These are phyloP conservation scores for Hippopotamus amphibius DNA, from an alignment of 2,113 vertebrate genomes.

Conservation along the genomic window DNA sequence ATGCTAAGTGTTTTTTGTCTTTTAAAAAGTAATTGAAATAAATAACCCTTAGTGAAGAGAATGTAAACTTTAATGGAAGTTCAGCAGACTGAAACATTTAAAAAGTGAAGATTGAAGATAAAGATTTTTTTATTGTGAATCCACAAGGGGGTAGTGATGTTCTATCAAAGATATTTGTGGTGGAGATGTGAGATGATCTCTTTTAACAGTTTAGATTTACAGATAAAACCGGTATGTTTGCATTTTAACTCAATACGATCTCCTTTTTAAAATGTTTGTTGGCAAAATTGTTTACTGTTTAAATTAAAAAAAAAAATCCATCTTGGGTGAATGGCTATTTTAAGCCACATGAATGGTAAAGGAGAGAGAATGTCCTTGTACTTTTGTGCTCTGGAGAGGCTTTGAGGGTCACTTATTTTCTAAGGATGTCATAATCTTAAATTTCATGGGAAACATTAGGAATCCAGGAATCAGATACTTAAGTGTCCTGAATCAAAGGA, in stretches of 20 bases:
- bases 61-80: conserved; percentile 66
- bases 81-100: conserved; percentile 55
- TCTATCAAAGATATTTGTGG: conserved; percentile 79
- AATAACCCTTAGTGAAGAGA: conserved; percentile 51
- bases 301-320: conserved; percentile 57
- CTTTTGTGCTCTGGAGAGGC: conserved; percentile 35
- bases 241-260: conserved; percentile 82
- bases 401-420: conserved; percentile 43
- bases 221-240: conserved; percentile 78
- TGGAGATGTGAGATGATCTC: conserved; percentile 70
- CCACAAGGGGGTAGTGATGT: conserved; percentile 89
- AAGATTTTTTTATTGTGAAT: conserved; percentile 83
- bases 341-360: neutral
- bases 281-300: conserved; percentile 73
- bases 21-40: conserved; percentile 65
- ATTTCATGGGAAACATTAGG: conserved; percentile 36
- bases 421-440: conserved; percentile 12
- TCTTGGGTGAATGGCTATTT: conserved; percentile 55
- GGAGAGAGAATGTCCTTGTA: conserved; percentile 44
- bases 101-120: conserved; percentile 73
- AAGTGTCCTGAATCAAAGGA: conserved; percentile 39
- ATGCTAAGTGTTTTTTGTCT: neutral
- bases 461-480: conserved; percentile 35
- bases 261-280: conserved; percentile 73
- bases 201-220: conserved; percentile 74